Percentiles rank a stretch among this genome's conserved stretches.
phyloP scores from a whole-genome alignment of 2,113 vertebrate species.

The Corythoichthys intestinalis region DNA sequence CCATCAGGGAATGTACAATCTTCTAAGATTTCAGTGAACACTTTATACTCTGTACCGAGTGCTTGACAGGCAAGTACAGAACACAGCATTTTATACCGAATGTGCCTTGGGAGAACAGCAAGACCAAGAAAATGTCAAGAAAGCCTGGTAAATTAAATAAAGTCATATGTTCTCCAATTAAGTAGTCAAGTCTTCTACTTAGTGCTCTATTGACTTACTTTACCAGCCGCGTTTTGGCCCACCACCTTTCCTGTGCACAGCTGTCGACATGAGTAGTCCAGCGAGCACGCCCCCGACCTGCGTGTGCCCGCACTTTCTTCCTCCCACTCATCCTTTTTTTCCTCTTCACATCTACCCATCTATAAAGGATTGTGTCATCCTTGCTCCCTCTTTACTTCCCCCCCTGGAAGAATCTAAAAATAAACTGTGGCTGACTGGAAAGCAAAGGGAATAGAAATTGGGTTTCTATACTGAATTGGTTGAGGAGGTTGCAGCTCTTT shows the following conservation, averaged over 20 bases:
- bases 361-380: conserved; percentile 43
- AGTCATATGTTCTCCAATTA: conserved; percentile 12
- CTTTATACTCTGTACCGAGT: not conserved
- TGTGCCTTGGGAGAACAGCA: not conserved
- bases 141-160: not conserved
- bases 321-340: conserved; percentile 11
- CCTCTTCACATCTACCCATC: conserved; percentile 20
- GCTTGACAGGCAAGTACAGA: not conserved
- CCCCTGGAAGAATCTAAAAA: conserved; percentile 57
- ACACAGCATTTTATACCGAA: not conserved
- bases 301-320: conserved; percentile 33
- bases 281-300: conserved; percentile 26
- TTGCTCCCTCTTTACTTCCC: conserved; percentile 15
- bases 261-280: conserved; percentile 53
- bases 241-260: conserved; percentile 41
- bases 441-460: conserved; percentile 29
- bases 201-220: conserved; percentile 35
- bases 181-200: not conserved
- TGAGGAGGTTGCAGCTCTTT: not conserved
- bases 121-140: not conserved
- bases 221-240: conserved; percentile 4
- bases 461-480: conserved; percentile 3
- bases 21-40: not conserved
- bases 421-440: conserved; percentile 48
- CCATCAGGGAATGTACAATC: not conserved